Evolutionary conservation across 1,140 invertebrate species (phyloP), one percentile per base, ranked within the genome.

Genomic region (Cyphomyrmex costatus): DNA sequence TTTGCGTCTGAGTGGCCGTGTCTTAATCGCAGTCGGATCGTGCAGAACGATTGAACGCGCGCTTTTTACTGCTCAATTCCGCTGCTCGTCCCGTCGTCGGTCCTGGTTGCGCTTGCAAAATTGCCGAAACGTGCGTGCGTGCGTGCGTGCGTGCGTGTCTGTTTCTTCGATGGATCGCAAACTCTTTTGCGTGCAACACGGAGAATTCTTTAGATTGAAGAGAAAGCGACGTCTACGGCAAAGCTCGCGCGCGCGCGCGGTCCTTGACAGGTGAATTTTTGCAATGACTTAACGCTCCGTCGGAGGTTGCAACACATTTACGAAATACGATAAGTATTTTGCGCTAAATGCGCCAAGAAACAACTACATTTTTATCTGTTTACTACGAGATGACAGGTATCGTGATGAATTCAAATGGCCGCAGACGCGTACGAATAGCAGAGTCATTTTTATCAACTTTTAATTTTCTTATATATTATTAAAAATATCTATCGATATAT

Each of bases 101-200:
- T 66, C 63, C 77, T 42, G 77, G 8, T 70, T 58, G 65, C 65
- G 78, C 78, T 83, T 33, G 49, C 78, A 87, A 92, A 92, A 91
- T 93, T 91, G 76, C 90, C 90, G 51, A 90, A 91, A 92, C 85
- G 88, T 76, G 70, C 87, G 83, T 90, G 89, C 85, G 85, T 33
- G 77, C n/a, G n/a, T n/a, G n/a, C 85, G 88, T 76, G 70, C 87
- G 83, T 90, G 89, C 85, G 85, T 33, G 77, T 27, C 42, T 68
- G 30, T 42, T 36, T 10, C n/a, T 36, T 10, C n/a, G 33, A 58
- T 46, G 82, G 70, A 79, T 76, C 46, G 88, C 65, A 56, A 68
- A 77, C 61, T 53, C 49, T 61, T 53, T 92, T 85, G 91, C 89
- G 90, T 91, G 89, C 78, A 78, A 21, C 74, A 51, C 63, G 71